Evolutionary conservation across 2,888 invertebrate genomes (phyloP), one percentile per base, ranked within the genome.

Genomic region (Pteria penguin): DNA sequence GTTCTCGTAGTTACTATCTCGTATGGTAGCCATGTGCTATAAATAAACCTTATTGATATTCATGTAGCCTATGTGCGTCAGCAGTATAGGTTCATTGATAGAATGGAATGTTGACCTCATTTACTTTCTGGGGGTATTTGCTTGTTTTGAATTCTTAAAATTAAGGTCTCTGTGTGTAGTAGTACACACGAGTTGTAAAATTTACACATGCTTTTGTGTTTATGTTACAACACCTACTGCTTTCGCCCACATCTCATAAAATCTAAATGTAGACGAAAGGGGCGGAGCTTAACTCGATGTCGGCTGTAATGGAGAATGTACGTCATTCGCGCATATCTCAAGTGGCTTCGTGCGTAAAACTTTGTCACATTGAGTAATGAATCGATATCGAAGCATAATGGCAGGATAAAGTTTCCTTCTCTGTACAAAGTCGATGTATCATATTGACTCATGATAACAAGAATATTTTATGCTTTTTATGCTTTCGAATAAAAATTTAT

Each of bases 261-360:
- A 45, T 26, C 57, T 57, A 57, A 32, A 68, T 57, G 22, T 32
- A 57, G 63, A 32, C 27, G 29, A 80, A 80, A 82, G 81, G 78
- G 85, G 85, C 85, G 85, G 85, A 79, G 85, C 79, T 79, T 71
- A 78, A 29, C 22, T 22, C 24, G 27, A 45, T 33, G 24, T 63
- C 54, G 54, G 33, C 57, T 36, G 24, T 31, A 54, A 31, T 55
- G 57, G 70, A 33, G 27, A 52, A 45, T 54, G 52, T 73, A 73
- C 73, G 73, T 73, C 73, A 73, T 67, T 65, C 58, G 70, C 57
- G 57, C 68, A 68, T 68, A 69, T 69, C 69, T 69, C 65, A 52
- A 73, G 62, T 63, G 69, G 67, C 31, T 58, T 67, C 67, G 73
- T 73, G 67, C 73, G 73, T 73, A 73, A 73, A 58, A 36, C 52